Evolutionary conservation across 1,140 invertebrate species (phyloP), one percentile per base, ranked within the genome.

Genomic region (Aphelinus atriplicis): DNA sequence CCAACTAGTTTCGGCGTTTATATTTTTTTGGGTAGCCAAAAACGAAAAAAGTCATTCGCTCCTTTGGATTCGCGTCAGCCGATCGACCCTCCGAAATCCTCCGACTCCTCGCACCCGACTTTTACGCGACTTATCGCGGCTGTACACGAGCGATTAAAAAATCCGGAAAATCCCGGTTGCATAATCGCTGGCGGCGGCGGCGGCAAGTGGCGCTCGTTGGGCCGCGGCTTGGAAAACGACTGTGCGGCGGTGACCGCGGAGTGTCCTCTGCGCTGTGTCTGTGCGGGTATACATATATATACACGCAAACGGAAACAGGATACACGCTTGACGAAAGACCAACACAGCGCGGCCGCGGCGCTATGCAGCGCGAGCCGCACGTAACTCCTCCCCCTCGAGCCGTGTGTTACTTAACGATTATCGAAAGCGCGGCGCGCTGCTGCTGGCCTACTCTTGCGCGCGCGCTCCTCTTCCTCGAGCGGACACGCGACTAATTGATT

Each of bases 251-350:
- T 86, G 85, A 86, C 85, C 85, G 26, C 26, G 82, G 82, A 86
- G 83, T 86, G 84, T 86, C 84, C 86, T 86, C 81, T 81, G 78
- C 26, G 26, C 26, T 26, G 26, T 26, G 26, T 26, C 26, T 26
- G 26, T 26, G 26, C 26, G 26, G 26, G 26, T 26, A 26, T 26
- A 26, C 26, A 26, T 26, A 26, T 55, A 78, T 66, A 43, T 65
- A 46, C 10, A 10, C 64, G 51, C 76, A 77, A 81, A 78, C 85
- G 87, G 87, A 88, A 88, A 81, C 87, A 26, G 86, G 86, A 88
- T 87, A 77, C 78, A 87, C 85, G 86, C 86, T 87, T 81, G 80
- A 83, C 78, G 81, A 84, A 84, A 86, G 82, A 82, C 83, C 75
- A 79, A 81, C 78, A 83, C 81, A 64, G 73, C 48, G 48, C 65